Evolutionary conservation across 2,113 vertebrate genomes (phyloP), one percentile per base, ranked within the genome.

Genomic region (Alethe castanea): DNA sequence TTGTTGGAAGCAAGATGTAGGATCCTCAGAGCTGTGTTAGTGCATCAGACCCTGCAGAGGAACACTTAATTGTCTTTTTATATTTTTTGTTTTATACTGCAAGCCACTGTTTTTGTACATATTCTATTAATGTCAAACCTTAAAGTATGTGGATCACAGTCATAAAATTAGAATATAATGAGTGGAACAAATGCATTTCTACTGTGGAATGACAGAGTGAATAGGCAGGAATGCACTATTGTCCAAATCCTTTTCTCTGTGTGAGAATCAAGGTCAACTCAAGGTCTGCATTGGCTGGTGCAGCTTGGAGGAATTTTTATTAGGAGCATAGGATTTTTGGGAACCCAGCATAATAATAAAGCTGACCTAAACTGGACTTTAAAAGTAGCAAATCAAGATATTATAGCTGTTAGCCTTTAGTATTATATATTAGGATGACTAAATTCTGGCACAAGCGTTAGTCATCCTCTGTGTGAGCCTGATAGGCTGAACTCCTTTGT

Each of bases 101-200:
- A 5, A 72, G 20, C 56, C 60, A 12, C 42, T 86, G 44, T 2
- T 73, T 91, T 74, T 7, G 2, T 74, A 19, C 47, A 20, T 72
- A 65, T 47, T 82, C 44, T 88, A 2, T 78, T 73, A 81, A 86
- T 44, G 48, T 69, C 54, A 90, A 16, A 60, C n/a, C 33, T 92
- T 72, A 52, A 94, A 95, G 22, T 78, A 25, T 71, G 84, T 89
- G 84, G 35, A 64, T 91, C 48, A 31, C 66, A 90, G 66, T 91
- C 65, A 66, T 78, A 87, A 91, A 88, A 92, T 90, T 82, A 77
- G 71, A 96, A 81, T 86, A 74, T 78, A 81, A 89, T 84, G 78
- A 93, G 81, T 87, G 87, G 54, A 94, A 95, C 87, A 93, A 94
- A 90, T 71, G 73, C 52, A 56, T 90, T 92, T 85, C 36, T 87